Percentiles rank a stretch among this genome's conserved stretches.
Conservation (phyloP, 2,888 invertebrate species). For the Metallyticus violacea region DNA sequence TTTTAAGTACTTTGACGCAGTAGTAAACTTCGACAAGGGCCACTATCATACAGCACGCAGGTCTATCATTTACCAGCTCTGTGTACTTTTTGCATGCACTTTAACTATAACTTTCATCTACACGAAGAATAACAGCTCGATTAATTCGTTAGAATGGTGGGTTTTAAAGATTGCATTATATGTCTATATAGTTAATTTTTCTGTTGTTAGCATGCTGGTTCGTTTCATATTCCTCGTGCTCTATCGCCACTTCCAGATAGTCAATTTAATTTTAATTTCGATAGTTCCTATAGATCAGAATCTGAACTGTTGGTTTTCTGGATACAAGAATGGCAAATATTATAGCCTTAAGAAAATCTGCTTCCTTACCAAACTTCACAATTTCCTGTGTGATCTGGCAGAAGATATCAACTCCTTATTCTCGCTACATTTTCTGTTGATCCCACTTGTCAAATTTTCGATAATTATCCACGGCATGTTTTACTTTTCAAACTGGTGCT, state of each 20-base stretch:
- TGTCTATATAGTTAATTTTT: not conserved
- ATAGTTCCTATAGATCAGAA: not conserved
- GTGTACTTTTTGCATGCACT: not conserved
- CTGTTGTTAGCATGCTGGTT: not conserved
- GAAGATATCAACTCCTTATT: not conserved
- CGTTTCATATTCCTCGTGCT: not conserved
- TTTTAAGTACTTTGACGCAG: not conserved
- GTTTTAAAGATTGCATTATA: not conserved
- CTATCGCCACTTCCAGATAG: not conserved
- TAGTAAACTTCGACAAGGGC: not conserved
- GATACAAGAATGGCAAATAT: not conserved
- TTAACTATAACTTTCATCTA: not conserved
- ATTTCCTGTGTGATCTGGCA: not conserved
- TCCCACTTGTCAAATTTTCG: not conserved
- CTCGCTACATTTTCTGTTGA: not conserved
- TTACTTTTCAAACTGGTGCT: not conserved
- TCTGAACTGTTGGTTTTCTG: not conserved
- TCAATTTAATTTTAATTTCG: not conserved
- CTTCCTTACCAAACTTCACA: not conserved
- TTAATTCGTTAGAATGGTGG: not conserved
- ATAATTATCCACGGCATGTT: not conserved
- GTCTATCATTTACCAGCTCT: not conserved
- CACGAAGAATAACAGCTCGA: not conserved
- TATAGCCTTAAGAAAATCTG: not conserved
- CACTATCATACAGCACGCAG: not conserved